Conservation (phyloP, 2,888 invertebrate species). For the Cistogaster globosa region DNA sequence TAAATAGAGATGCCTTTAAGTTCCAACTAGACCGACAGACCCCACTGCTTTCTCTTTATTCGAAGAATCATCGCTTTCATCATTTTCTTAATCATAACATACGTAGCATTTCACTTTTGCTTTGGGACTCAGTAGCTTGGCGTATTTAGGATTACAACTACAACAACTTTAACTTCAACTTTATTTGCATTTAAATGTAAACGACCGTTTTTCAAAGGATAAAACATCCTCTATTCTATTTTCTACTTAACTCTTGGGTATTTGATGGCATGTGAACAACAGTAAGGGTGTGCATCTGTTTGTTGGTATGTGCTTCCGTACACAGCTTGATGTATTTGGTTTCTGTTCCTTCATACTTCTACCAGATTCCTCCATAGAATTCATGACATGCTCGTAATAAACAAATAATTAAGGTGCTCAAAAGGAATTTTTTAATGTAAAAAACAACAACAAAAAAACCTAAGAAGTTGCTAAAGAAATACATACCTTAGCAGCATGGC, state of each 20-base stretch:
- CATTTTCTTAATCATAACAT: constrained; percentile 18
- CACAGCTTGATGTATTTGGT: constrained; percentile 10
- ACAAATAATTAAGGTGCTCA: constrained; percentile 72
- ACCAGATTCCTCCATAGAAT: constrained; percentile 44
- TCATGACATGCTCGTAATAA: constrained; percentile 66
- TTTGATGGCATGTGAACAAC: not conserved
- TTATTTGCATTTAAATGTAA: constrained; percentile 69
- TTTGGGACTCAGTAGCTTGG: constrained; percentile 14
- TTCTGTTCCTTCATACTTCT: not conserved
- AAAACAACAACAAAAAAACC: too few species aligned
- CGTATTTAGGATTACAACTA: not conserved
- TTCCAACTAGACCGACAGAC: constrained; percentile 40
- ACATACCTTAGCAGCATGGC: not conserved
- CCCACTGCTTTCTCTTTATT: constrained; percentile 29
- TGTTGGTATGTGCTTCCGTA: not conserved
- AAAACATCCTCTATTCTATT: constrained; percentile 36
- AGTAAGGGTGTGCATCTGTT: not conserved
- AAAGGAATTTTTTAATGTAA: constrained; percentile 68
- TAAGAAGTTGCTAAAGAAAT: constrained; percentile 22
- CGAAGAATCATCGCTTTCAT: not conserved
- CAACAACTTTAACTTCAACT: constrained; percentile 33
- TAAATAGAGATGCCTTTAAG: constrained; percentile 47
- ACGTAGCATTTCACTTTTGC: constrained; percentile 38
- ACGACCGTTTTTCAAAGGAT: constrained; percentile 69
- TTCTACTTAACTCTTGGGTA: constrained; percentile 37